Evolutionary conservation across 2,113 vertebrate species (phyloP), one percentile per base, ranked within the genome.

Genomic region (Microtus montanus): DNA sequence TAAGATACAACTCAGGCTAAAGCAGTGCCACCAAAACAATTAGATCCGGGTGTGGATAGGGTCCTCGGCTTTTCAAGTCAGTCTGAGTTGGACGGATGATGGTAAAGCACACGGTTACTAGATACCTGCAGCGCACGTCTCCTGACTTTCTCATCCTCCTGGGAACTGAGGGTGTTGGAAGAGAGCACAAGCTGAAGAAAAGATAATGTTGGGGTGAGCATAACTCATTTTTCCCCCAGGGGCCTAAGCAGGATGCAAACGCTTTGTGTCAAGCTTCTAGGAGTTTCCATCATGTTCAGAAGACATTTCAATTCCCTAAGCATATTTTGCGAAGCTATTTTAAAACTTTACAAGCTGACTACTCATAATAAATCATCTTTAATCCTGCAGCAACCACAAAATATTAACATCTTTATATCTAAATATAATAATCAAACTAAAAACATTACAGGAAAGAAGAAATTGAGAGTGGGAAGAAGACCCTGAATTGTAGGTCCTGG

Each of bases 231-330:
- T 54, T 93, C 92, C 92, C 80, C n/a, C 83, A 41, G 70, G 90
- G 49, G 35, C 30, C 33, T 88, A 33, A 92, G 13, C 30, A 95
- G 44, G 11, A 63, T 90, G 64, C 83, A 26, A 92, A 66, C 19
- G 28, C 78, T 95, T 33, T 88, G 10, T 85, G 77, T 38, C 71
- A 89, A 82, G 30, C 33, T 61, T 92, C 80, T 47, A 93, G 4
- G 47, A 91, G 30, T n/a, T 87, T 94, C 13, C 91, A 2, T 90
- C 87, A 22, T 89, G 22, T 92, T 92, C 84, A 96, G 20, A 87
- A 66, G 44, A 93, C 68, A 92, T 85, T 91, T 92, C 63, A 41
- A 35, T 78, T 94, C 44, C 71, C 33, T 77, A 5, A 85, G 24
- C 10, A 13, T 71, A 0, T 91, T 77, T 95, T 83, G 80, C 71